Percentiles rank a stretch among this genome's conserved stretches.
Conservation (phyloP, 1,140 invertebrate genomes). For the Drosophila lowei region DNA sequence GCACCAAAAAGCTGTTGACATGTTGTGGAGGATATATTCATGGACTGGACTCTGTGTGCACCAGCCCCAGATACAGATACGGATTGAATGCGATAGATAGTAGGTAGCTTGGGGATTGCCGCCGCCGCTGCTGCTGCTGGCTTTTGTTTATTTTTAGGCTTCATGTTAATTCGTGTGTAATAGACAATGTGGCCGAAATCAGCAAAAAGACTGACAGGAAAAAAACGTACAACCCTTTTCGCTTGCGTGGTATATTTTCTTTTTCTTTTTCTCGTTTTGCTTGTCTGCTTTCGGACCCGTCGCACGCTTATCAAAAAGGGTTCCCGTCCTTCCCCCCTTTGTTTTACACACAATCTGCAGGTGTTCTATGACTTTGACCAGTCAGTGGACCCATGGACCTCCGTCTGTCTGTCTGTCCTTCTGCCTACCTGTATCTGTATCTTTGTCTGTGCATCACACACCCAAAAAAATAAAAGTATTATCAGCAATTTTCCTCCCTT, state of each 20-base stretch:
- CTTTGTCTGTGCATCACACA: not conserved
- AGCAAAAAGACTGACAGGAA: slow-evolving; percentile 27
- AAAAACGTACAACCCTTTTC: slow-evolving; percentile 16
- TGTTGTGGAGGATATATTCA: slow-evolving; percentile 45
- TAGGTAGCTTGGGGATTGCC: not conserved
- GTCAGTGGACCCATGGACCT: slow-evolving; percentile 25
- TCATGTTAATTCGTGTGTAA: slow-evolving; percentile 75
- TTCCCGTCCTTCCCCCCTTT: slow-evolving; percentile 25
- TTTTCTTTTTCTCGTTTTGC: slow-evolving; percentile 13
- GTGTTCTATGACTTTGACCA: slow-evolving; percentile 64
- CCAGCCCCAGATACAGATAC: slow-evolving; percentile 38
- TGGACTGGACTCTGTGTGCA: slow-evolving; percentile 9
- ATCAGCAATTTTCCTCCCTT: slow-evolving; percentile 42
- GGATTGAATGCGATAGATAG: slow-evolving; percentile 42
- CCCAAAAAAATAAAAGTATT: slow-evolving; percentile 41
- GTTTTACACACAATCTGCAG: slow-evolving; percentile 56
- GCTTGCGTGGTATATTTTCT: not conserved
- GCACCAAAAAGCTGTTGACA: slow-evolving; percentile 67
- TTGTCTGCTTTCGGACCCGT: slow-evolving; percentile 14
- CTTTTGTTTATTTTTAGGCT: slow-evolving; percentile 55
- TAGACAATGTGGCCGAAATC: slow-evolving; percentile 66
- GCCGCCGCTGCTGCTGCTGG: not conserved
- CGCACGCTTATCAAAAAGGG: slow-evolving; percentile 64
- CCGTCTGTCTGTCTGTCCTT: slow-evolving; percentile 5
- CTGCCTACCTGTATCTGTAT: slow-evolving; percentile 7